phyloP scores from a whole-genome alignment of 2,797 vertebrate species.

The Alectoris magna region DNA sequence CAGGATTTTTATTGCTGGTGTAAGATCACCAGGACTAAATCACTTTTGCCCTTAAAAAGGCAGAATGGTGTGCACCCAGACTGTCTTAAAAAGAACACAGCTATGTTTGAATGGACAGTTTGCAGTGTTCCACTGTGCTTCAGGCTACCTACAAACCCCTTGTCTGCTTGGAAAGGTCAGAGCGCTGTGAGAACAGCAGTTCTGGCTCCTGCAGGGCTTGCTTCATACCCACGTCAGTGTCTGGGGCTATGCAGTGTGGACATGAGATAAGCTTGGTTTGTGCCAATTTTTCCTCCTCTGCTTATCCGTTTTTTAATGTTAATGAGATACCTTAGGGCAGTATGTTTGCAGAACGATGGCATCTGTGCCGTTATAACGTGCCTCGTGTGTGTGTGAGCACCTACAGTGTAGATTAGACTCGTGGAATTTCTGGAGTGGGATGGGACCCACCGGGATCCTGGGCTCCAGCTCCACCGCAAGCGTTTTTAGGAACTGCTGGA shows the following conservation, averaged over 20 bases:
- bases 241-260: accelerated
- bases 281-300: neutral
- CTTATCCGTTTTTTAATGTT: accelerated
- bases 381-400: accelerated
- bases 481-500: neutral
- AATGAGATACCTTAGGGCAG: neutral
- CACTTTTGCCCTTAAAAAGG: neutral
- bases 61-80: neutral
- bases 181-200: neutral
- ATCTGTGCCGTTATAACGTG: neutral
- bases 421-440: neutral
- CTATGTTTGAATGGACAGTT: neutral
- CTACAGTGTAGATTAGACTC: neutral
- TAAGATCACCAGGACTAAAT: neutral
- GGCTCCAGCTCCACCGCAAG: neutral
- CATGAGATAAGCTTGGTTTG: neutral
- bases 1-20: neutral
- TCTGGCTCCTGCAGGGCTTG: neutral
- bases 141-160: neutral
- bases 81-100: neutral
- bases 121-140: neutral
- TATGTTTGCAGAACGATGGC: neutral
- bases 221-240: neutral
- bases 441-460: neutral
- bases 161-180: neutral